phyloP scores from a whole-genome alignment of 2,888 invertebrate species.

The Scelioninae gen. 2 region DNA sequence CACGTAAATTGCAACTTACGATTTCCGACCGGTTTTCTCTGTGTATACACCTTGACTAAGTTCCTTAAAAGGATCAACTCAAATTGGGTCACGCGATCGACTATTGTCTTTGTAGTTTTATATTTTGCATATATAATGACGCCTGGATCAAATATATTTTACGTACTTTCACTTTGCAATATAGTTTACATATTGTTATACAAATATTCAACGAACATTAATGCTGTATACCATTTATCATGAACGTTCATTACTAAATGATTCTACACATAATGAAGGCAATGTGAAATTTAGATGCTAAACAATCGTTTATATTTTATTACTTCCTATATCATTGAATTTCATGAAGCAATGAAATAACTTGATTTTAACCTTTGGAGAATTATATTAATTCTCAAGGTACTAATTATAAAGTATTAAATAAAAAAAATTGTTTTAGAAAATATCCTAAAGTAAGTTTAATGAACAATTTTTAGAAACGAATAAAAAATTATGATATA shows the following conservation, averaged over 20 bases:
- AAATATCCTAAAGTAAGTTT: not conserved
- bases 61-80: conserved; percentile 35
- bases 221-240: not conserved
- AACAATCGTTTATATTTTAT: conserved; percentile 7
- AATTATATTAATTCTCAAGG: conserved; percentile 13
- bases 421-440: not conserved
- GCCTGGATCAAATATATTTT: not conserved
- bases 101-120: conserved; percentile 28
- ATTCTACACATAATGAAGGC: not conserved
- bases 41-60: conserved; percentile 26
- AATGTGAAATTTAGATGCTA: conserved; percentile 4
- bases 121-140: not conserved
- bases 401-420: not conserved
- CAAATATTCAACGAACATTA: not conserved
- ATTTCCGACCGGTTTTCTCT: conserved; percentile 35
- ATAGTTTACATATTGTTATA: no score
- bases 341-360: conserved; percentile 3
- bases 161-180: not conserved
- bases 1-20: conserved; percentile 33
- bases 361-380: conserved; percentile 22
- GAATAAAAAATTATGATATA: no score
- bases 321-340: conserved; percentile 22
- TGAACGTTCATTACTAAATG: not conserved
- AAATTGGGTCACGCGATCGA: conserved; percentile 37
- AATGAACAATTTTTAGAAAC: not conserved